phyloP scores from a whole-genome alignment of 2,888 invertebrate species.

The Scaptomyza reducta region DNA sequence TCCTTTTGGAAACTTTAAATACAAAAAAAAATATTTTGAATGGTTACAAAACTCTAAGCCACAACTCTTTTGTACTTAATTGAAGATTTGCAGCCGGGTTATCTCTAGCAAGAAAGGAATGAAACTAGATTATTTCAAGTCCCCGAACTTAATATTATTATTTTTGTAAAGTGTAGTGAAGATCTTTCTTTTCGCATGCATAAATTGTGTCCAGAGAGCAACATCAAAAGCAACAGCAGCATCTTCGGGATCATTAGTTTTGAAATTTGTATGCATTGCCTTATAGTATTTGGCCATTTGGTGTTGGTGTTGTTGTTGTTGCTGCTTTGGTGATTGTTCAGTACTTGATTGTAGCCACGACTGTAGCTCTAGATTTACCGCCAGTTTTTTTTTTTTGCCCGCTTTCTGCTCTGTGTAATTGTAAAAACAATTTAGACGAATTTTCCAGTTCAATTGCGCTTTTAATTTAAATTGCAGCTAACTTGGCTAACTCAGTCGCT shows the following conservation, averaged over 20 bases:
- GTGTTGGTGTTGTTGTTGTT: constrained; percentile 46
- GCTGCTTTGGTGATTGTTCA: constrained; percentile 49
- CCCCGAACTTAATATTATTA: no score
- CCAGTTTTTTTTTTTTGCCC: neutral
- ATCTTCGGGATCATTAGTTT: constrained; percentile 67
- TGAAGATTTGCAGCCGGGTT: no score
- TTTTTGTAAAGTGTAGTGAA: constrained; percentile 8
- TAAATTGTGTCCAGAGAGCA: constrained; percentile 64
- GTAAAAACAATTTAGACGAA: constrained; percentile 73
- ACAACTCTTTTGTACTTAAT: no score
- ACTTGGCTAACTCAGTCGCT: constrained; percentile 29
- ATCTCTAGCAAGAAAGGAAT: no score
- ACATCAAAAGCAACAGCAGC: constrained; percentile 19
- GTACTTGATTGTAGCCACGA: constrained; percentile 65
- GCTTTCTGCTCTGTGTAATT: constrained; percentile 63
- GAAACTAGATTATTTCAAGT: no score
- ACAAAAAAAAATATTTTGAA: no score
- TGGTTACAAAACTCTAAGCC: no score
- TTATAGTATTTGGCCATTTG: constrained; percentile 13
- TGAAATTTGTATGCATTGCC: constrained; percentile 57
- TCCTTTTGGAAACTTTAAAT: no score
- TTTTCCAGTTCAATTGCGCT: constrained; percentile 81
- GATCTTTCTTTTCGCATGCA: constrained; percentile 73
- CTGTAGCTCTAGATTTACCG: constrained; percentile 24
- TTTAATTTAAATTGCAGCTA: constrained; percentile 76